Evolutionary conservation across 2,113 vertebrate species (phyloP).

Genomic region (Xiphorhynchus elegans): DNA sequence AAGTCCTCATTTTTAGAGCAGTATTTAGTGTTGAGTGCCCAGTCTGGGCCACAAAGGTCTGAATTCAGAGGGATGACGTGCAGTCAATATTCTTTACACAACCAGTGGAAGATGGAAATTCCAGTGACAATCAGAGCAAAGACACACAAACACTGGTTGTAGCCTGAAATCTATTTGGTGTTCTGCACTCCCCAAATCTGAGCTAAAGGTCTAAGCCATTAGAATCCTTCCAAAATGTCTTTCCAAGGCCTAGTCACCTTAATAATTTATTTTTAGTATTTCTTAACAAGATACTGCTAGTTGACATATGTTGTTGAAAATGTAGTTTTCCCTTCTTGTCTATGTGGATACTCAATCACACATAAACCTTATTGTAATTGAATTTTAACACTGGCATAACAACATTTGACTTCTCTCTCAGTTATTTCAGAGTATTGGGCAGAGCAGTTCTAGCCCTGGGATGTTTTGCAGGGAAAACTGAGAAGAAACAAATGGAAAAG

Average conservation of each 20-base stretch:
- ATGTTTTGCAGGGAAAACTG: background rate
- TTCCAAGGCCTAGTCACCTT: background rate
- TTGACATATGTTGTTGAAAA: background rate
- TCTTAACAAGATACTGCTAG: background rate
- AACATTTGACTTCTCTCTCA: background rate
- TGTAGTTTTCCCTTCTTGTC: background rate
- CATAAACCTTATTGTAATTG: background rate
- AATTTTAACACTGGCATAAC: background rate
- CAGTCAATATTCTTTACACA: background rate
- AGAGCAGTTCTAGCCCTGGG: background rate
- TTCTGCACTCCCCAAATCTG: background rate
- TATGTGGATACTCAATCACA: background rate
- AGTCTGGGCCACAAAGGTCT: background rate
- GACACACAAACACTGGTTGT: background rate
- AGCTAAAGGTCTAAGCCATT: background rate
- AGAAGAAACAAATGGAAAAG: background rate
- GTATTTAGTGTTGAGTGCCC: background rate
- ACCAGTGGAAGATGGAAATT: background rate
- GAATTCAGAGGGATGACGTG: accelerated
- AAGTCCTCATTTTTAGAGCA: background rate
- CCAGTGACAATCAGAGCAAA: background rate
- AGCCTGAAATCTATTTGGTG: background rate
- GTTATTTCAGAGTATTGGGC: background rate
- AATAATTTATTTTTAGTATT: background rate
- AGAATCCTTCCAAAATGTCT: background rate